Evolutionary conservation across 2,113 vertebrate genomes (phyloP).

Genomic region (Dicaeum eximium): DNA sequence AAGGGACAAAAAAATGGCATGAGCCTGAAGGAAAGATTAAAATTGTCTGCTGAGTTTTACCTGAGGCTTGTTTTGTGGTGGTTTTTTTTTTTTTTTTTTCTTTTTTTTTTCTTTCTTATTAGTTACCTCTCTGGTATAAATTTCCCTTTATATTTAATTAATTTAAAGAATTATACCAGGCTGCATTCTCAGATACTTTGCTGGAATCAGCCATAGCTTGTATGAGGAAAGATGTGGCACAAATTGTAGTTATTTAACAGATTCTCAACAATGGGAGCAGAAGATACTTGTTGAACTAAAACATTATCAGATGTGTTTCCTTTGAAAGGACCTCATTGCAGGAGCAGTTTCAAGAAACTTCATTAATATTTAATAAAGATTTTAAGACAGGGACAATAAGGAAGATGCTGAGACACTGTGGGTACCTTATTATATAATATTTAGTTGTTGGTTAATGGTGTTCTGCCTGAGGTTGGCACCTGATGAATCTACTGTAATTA

Average conservation of each 20-base stretch:
- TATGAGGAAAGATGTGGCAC: not conserved
- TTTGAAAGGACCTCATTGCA: not conserved
- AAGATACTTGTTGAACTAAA: not conserved
- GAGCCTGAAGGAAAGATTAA: not conserved
- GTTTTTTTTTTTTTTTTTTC: not conserved
- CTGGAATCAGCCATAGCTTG: not conserved
- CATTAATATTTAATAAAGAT: not conserved
- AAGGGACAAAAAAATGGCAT: not conserved
- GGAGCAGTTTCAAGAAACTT: not conserved
- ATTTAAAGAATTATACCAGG: not conserved
- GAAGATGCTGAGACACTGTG: not conserved
- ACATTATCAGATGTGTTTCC: not conserved
- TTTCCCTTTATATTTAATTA: not conserved
- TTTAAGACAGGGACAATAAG: not conserved
- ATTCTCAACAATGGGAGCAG: not conserved
- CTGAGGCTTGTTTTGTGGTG: not conserved
- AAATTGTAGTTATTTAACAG: not conserved
- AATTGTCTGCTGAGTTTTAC: not conserved
- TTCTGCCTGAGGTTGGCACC: not conserved
- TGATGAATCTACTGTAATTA: not conserved
- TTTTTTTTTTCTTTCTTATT: not conserved
- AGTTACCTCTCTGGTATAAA: not conserved
- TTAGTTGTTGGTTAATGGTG: not conserved
- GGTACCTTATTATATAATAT: not conserved
- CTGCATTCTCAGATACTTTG: not conserved